These are phyloP conservation scores for Epizoanthus ramosus DNA, from an alignment of 92 coral and sea anemone genomes.

Conservation along the genomic window DNA sequence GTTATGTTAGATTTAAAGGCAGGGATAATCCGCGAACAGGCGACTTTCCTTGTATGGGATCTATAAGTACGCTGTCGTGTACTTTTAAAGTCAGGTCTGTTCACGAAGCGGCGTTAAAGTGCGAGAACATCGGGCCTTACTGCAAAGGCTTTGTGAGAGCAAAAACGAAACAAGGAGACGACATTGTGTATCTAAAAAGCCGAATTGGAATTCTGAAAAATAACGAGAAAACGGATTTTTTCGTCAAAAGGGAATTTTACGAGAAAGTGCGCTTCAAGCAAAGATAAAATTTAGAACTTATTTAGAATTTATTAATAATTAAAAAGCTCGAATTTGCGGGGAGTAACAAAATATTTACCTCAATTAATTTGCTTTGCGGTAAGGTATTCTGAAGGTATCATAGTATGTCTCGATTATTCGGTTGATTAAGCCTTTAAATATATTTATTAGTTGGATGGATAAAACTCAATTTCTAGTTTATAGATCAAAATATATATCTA, in stretches of 20 bases:
- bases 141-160: conserved; percentile 31
- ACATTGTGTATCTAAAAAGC: conserved; percentile 23
- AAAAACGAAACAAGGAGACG: background rate
- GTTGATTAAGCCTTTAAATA: too few relatives aligned
- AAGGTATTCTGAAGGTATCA: too few relatives aligned
- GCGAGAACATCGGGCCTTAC: conserved; percentile 31
- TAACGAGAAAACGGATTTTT: conserved; percentile 27
- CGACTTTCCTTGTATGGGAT: conserved; percentile 24
- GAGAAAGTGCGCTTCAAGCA: conserved; percentile 31
- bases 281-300: background rate
- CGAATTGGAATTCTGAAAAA: conserved; percentile 11
- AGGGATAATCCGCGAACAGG: conserved; percentile 26
- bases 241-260: conserved; percentile 30
- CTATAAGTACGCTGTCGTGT: conserved; percentile 13
- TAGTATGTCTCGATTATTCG: too few relatives aligned
- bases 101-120: conserved; percentile 8
- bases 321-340: too few relatives aligned
- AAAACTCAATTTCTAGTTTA: too few relatives aligned
- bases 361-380: too few relatives aligned
- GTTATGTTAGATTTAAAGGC: conserved; percentile 13
- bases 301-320: background rate
- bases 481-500: too few relatives aligned
- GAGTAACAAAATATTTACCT: too few relatives aligned
- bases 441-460: too few relatives aligned
- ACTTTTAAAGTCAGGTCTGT: background rate